Evolutionary conservation across 2,888 invertebrate species (phyloP).

Genomic region (Eupeodes luniger): DNA sequence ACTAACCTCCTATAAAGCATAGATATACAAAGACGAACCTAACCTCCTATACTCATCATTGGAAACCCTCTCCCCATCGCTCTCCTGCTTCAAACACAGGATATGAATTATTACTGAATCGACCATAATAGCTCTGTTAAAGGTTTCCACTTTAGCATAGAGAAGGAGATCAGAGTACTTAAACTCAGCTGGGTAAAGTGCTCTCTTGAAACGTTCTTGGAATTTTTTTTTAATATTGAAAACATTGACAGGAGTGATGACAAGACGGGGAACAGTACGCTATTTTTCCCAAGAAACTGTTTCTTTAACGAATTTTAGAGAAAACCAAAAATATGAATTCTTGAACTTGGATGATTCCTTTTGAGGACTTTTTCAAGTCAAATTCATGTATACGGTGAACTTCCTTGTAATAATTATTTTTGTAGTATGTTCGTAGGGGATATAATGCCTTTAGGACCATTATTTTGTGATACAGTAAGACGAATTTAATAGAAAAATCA

Average conservation of each 20-base stretch:
- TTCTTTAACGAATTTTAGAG: too few species aligned
- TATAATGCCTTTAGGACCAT: too few species aligned
- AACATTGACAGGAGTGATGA: constrained; percentile 1
- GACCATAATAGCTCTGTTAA: constrained; percentile 71
- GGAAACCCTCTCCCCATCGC: background rate
- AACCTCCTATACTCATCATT: background rate
- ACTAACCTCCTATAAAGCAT: background rate
- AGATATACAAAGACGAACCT: background rate
- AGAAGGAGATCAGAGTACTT: constrained; percentile 64
- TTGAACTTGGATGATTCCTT: too few species aligned
- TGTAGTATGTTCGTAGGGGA: too few species aligned
- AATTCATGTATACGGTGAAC: too few species aligned
- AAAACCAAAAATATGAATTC: too few species aligned
- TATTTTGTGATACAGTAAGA: too few species aligned
- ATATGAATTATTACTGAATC: constrained; percentile 76
- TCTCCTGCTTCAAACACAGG: background rate
- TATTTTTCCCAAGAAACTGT: too few species aligned
- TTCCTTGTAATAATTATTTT: too few species aligned
- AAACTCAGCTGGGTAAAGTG: constrained; percentile 62
- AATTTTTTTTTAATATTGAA: constrained; percentile 5
- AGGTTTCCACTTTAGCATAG: constrained; percentile 54
- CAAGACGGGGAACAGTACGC: background rate
- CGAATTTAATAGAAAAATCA: too few species aligned
- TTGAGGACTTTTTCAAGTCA: too few species aligned
- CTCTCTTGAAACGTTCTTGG: constrained; percentile 22